Evolutionary conservation across 92 coral and sea anemone species (phyloP).

Genomic region (Actinernus sp.): DNA sequence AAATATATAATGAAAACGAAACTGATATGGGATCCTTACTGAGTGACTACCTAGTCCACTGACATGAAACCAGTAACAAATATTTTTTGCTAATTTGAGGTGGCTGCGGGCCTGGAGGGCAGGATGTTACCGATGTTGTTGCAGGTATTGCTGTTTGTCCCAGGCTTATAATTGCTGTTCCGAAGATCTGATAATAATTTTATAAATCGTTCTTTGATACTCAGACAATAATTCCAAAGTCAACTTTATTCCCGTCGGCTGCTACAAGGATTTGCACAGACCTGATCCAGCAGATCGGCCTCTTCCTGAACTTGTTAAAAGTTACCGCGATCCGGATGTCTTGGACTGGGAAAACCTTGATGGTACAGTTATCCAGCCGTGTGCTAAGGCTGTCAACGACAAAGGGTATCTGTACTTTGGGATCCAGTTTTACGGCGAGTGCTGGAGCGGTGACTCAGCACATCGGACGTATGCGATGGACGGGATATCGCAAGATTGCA

Average conservation of each 20-base stretch:
- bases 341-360: conserved; percentile 11
- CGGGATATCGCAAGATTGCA: background rate
- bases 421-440: conserved; percentile 28
- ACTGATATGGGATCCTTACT: too few relatives aligned
- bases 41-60: too few relatives aligned
- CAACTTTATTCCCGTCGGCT: conserved; percentile 10
- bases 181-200: too few relatives aligned
- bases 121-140: too few relatives aligned
- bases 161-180: too few relatives aligned
- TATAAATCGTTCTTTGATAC: too few relatives aligned
- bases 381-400: conserved; percentile 8
- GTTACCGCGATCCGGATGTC: background rate
- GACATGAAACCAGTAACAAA: too few relatives aligned
- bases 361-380: conserved; percentile 5
- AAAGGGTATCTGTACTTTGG: conserved; percentile 21
- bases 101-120: too few relatives aligned
- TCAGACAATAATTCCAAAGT: too few relatives aligned
- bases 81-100: too few relatives aligned
- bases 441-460: conserved; percentile 18
- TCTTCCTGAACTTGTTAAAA: conserved; percentile 17
- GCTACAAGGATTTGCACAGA: conserved; percentile 13
- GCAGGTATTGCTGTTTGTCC: too few relatives aligned
- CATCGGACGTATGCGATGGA: conserved; percentile 6
- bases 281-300: conserved; percentile 4
- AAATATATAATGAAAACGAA: too few relatives aligned